phyloP scores from a whole-genome alignment of 2,888 invertebrate species.

The Xanthia togata region DNA sequence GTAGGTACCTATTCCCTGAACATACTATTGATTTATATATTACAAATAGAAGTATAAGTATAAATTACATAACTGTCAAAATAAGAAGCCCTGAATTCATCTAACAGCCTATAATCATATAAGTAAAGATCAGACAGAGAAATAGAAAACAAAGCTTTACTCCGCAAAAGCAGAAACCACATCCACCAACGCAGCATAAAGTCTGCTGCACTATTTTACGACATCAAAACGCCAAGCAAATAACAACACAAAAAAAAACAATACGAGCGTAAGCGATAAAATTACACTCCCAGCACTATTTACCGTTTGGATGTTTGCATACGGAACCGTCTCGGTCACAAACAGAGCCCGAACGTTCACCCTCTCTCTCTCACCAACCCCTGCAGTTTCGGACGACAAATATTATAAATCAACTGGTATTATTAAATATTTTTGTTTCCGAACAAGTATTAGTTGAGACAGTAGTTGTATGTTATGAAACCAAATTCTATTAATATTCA shows the following conservation, averaged over 20 bases:
- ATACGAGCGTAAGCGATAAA: slow-evolving; percentile 31
- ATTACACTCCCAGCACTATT: slow-evolving; percentile 25
- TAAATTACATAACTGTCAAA: not conserved
- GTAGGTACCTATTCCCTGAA: not conserved
- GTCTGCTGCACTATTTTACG: slow-evolving; percentile 20
- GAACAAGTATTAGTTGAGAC: slow-evolving; percentile 16
- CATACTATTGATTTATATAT: not conserved
- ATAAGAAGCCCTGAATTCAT: not conserved
- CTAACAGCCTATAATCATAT: not conserved
- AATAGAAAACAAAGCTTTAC: not conserved
- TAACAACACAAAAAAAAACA: slow-evolving; percentile 34
- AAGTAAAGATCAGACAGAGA: not conserved
- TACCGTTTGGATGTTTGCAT: slow-evolving; percentile 38
- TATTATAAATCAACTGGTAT: slow-evolving; percentile 49
- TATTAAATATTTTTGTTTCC: slow-evolving; percentile 34
- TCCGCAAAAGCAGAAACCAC: slow-evolving; percentile 14
- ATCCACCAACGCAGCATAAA: slow-evolving; percentile 1
- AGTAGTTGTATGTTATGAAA: slow-evolving; percentile 4
- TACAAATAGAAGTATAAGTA: not conserved
- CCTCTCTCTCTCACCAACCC: slow-evolving; percentile 46
- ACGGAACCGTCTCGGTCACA: slow-evolving; percentile 43
- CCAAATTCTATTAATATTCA: slow-evolving; percentile 10
- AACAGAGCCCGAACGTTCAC: slow-evolving; percentile 31
- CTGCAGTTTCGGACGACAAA: slow-evolving; percentile 28
- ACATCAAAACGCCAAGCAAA: slow-evolving; percentile 40